Conservation (phyloP, 2,113 vertebrate species). For the Cettia cetti region DNA sequence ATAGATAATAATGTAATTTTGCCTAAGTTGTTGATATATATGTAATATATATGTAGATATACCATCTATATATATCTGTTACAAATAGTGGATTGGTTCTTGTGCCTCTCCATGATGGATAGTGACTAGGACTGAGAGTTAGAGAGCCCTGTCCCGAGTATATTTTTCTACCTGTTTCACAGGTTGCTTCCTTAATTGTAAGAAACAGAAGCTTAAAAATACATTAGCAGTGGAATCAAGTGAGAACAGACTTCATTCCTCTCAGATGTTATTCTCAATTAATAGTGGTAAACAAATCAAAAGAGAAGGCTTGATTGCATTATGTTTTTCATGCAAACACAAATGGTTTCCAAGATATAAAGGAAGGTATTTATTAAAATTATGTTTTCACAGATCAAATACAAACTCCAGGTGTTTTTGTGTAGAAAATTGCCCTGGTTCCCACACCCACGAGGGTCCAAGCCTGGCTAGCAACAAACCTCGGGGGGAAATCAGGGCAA, state of each 20-base stretch:
- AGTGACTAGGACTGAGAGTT: background rate
- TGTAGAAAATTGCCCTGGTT: background rate
- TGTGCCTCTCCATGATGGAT: background rate
- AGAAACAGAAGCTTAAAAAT: background rate
- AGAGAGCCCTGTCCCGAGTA: background rate
- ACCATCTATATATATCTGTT: background rate
- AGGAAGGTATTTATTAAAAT: background rate
- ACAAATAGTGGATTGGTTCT: background rate
- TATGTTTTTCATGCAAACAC: background rate
- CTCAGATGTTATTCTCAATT: background rate
- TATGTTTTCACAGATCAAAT: background rate
- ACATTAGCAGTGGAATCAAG: background rate
- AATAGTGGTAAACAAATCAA: background rate
- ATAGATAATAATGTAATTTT: background rate
- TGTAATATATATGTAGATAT: background rate
- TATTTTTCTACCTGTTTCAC: background rate
- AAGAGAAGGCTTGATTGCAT: background rate
- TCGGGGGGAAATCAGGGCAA: too few relatives aligned
- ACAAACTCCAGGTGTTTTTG: background rate
- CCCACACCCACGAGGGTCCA: too few relatives aligned
- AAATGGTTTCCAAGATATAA: background rate
- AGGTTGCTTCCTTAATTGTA: background rate
- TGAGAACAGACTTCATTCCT: background rate
- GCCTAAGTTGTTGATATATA: background rate
- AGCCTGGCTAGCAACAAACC: too few relatives aligned